These are phyloP conservation scores for Lytechinus variegatus DNA, from an alignment of 35 echinoderm and acorn worm genomes.

Conservation along the genomic window DNA sequence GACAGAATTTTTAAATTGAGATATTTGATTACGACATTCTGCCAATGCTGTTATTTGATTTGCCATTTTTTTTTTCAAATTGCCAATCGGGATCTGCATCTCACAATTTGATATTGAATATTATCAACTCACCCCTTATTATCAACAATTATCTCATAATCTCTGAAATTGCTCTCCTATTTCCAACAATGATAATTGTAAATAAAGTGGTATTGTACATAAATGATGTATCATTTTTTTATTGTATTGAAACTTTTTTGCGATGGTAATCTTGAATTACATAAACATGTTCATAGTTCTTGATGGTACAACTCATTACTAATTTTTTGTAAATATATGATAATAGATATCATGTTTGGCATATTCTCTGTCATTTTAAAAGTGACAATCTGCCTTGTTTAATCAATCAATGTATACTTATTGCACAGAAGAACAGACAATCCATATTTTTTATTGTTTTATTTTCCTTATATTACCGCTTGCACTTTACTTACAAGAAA, in stretches of 20 bases:
- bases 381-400: not conserved
- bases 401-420: not conserved
- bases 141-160: not conserved
- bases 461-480: not conserved
- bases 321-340: not conserved
- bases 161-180: not conserved
- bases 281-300: not conserved
- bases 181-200: not conserved
- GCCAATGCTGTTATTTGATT: not conserved
- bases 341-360: not conserved
- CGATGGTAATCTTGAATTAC: not conserved
- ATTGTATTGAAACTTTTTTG: not conserved
- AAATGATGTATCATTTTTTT: not conserved
- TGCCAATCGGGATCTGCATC: not conserved
- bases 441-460: not conserved
- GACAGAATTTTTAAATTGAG: not conserved
- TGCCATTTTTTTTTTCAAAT: not conserved
- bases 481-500: not conserved
- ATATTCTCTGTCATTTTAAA: not conserved
- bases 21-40: not conserved
- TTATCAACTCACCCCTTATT: not conserved
- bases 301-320: not conserved
- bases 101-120: conserved; percentile 5
- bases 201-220: not conserved
- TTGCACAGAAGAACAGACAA: not conserved